phyloP scores from a whole-genome alignment of 92 coral and sea anemone genomes.

The Palythoa grandis region DNA sequence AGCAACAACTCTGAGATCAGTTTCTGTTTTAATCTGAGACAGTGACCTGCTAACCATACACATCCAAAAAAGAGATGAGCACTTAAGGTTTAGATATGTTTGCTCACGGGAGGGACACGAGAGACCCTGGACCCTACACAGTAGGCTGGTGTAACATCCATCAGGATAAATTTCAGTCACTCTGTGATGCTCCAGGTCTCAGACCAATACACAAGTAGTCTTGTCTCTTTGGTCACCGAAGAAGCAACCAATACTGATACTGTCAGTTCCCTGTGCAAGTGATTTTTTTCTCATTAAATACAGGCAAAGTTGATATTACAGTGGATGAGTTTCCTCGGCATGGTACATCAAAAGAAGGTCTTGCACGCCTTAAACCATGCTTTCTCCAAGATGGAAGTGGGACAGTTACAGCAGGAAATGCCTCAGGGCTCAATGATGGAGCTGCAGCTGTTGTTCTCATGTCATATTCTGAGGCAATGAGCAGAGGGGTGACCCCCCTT shows the following conservation, averaged over 20 bases:
- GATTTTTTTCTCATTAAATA: not conserved
- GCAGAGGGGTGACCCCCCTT: constrained; percentile 65
- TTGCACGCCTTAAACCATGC: constrained; percentile 87
- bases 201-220: no score
- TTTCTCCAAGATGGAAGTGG: constrained; percentile 93
- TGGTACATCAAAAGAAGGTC: constrained; percentile 82
- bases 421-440: constrained; percentile 97
- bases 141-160: no score
- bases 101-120: no score
- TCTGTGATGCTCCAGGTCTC: no score
- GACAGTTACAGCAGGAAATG: constrained; percentile 94
- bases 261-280: not conserved
- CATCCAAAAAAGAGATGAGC: no score
- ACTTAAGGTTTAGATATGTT: no score
- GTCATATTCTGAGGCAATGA: constrained; percentile 79
- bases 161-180: no score
- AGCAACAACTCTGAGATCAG: no score
- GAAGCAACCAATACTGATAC: not conserved
- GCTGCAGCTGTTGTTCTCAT: constrained; percentile 94
- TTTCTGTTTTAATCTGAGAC: no score
- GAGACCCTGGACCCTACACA: no score
- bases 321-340: constrained; percentile 92
- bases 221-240: no score
- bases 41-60: no score
- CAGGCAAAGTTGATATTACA: constrained; percentile 75